phyloP scores from a whole-genome alignment of 1,140 invertebrate genomes.

The Anastrepha ludens region DNA sequence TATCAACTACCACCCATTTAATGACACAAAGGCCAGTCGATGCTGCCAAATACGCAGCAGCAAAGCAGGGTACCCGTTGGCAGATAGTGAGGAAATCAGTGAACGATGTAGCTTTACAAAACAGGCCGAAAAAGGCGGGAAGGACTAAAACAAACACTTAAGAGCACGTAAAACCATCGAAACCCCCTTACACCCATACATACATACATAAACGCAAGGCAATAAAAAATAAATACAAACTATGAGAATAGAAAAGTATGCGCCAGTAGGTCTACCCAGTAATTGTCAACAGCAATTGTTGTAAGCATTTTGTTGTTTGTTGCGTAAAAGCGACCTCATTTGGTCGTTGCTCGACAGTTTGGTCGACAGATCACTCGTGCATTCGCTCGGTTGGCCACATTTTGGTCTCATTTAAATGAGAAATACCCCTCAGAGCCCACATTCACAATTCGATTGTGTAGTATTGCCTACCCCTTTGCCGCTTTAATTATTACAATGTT shows the following conservation, averaged over 20 bases:
- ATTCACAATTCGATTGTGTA: background rate
- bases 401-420: constrained; percentile 32
- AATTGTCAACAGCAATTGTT: background rate
- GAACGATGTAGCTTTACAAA: too few relatives aligned
- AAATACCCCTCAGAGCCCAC: background rate
- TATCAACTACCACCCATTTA: constrained; percentile 12
- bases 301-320: background rate
- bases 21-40: background rate
- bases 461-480: background rate
- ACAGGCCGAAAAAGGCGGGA: background rate
- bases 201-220: background rate
- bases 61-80: background rate
- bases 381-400: background rate
- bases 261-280: background rate
- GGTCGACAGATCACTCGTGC: background rate
- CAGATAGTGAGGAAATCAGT: background rate
- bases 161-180: background rate
- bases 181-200: background rate
- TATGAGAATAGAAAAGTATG: background rate
- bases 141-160: constrained; percentile 12
- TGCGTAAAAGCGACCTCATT: constrained; percentile 17
- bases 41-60: background rate
- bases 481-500: constrained; percentile 35
- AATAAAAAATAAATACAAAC: background rate
- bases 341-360: background rate